Conservation (phyloP, 2,888 invertebrate species). For the Tigriopus californicus region DNA sequence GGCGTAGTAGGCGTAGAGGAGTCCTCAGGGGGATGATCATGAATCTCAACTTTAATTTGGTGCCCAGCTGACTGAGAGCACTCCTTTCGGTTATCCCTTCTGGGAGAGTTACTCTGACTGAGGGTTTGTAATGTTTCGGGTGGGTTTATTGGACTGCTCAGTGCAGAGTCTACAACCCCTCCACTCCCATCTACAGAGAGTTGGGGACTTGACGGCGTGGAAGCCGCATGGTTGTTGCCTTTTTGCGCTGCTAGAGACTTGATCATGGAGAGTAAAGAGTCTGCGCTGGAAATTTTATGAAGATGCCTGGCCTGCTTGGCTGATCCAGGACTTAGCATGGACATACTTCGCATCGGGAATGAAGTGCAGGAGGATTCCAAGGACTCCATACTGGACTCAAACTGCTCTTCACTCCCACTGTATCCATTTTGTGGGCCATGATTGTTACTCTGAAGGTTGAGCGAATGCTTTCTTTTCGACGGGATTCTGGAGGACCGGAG, state of each 20-base stretch:
- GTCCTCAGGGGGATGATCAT: constrained; percentile 2
- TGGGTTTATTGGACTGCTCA: not conserved
- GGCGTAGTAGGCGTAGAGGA: not conserved
- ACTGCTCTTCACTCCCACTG: constrained; percentile 5
- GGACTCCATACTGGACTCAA: constrained; percentile 8
- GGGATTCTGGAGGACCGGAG: constrained; percentile 1
- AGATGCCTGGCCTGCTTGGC: constrained; percentile 23
- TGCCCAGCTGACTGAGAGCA: not conserved
- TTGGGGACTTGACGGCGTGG: constrained; percentile 52
- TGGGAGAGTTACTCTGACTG: too few relatives aligned
- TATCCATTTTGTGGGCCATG: not conserved
- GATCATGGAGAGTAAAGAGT: constrained; percentile 61
- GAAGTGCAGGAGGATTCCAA: not conserved
- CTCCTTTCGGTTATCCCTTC: too few relatives aligned
- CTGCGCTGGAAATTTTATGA: constrained; percentile 52
- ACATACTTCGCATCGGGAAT: too few relatives aligned
- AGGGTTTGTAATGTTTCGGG: too few relatives aligned
- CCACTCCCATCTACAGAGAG: constrained; percentile 44
- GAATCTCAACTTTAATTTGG: constrained; percentile 6
- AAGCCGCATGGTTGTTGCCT: constrained; percentile 34
- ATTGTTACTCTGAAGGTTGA: not conserved
- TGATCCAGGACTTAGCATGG: not conserved
- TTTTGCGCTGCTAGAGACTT: not conserved
- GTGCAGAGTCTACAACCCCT: constrained; percentile 22
- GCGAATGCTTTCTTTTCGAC: not conserved